phyloP scores from a whole-genome alignment of 2,888 invertebrate genomes.

The Syrista parreyssii region DNA sequence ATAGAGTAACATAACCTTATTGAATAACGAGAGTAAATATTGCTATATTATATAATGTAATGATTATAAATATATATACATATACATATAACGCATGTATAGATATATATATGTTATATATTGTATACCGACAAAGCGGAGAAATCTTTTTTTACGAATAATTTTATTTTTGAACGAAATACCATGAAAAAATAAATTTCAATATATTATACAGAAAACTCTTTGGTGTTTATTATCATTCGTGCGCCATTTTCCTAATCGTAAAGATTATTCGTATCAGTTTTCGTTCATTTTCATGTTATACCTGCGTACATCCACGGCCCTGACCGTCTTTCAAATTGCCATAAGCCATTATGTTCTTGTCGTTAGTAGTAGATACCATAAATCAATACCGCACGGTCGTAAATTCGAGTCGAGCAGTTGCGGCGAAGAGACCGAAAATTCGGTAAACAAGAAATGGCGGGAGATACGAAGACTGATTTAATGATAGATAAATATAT shows the following conservation, averaged over 20 bases:
- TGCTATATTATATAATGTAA: constrained; percentile 34
- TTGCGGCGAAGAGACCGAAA: not conserved
- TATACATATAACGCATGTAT: constrained; percentile 26
- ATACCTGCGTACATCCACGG: not conserved
- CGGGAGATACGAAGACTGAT: not conserved
- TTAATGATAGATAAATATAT: not conserved
- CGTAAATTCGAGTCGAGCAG: not conserved
- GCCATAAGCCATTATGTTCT: not conserved
- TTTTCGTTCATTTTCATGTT: not conserved
- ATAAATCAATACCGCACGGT: not conserved
- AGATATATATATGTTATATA: constrained; percentile 46
- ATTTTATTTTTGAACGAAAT: constrained; percentile 66
- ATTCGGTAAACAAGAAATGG: not conserved
- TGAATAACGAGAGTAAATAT: constrained; percentile 38
- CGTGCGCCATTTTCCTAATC: not conserved
- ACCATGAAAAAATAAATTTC: constrained; percentile 58
- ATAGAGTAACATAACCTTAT: constrained; percentile 39
- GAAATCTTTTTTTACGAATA: constrained; percentile 65
- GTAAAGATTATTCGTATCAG: not conserved
- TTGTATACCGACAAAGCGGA: constrained; percentile 54
- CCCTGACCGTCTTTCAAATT: not conserved
- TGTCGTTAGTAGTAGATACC: not conserved
- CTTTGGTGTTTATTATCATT: not conserved
- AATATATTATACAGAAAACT: constrained; percentile 47
- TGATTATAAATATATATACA: constrained; percentile 35